These are phyloP conservation scores for Exephanes ischioxanthus DNA, from an alignment of 2,888 invertebrate genomes.

Conservation along the genomic window DNA sequence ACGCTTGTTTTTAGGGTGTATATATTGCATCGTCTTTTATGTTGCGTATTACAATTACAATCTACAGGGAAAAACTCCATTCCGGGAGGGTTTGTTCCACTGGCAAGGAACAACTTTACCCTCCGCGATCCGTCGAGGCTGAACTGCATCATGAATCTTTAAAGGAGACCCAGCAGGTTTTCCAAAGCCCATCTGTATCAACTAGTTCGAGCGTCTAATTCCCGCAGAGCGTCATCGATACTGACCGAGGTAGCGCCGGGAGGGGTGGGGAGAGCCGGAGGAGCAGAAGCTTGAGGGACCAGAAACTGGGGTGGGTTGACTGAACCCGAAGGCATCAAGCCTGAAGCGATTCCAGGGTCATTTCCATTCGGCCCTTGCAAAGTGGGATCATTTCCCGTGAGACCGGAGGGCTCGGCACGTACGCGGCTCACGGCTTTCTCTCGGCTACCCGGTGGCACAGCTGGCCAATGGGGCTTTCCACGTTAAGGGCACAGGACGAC, in stretches of 20 bases:
- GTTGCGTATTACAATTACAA: not conserved
- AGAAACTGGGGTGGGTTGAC: slow-evolving; percentile 14
- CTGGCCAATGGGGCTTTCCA: slow-evolving; percentile 71
- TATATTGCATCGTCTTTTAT: no score
- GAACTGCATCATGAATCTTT: slow-evolving; percentile 30
- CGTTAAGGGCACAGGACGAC: slow-evolving; percentile 67
- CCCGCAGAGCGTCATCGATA: slow-evolving; percentile 63
- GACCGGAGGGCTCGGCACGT: slow-evolving; percentile 72
- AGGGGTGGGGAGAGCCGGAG: slow-evolving; percentile 4
- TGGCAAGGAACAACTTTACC: not conserved
- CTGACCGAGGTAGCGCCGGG: slow-evolving; percentile 52
- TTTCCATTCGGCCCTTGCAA: slow-evolving; percentile 84
- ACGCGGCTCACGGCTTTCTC: slow-evolving; percentile 71
- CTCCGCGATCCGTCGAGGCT: not conserved
- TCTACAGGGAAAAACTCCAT: not conserved
- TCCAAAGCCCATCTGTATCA: slow-evolving; percentile 43
- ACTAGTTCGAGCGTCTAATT: slow-evolving; percentile 41
- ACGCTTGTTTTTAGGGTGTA: no score
- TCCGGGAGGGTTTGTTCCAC: not conserved
- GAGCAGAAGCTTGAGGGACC: slow-evolving; percentile 37
- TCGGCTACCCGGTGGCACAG: slow-evolving; percentile 69
- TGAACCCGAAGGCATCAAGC: slow-evolving; percentile 34
- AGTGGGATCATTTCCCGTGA: slow-evolving; percentile 84
- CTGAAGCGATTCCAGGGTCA: slow-evolving; percentile 80
- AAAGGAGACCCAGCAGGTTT: slow-evolving; percentile 9